Evolutionary conservation across 2,888 invertebrate genomes (phyloP), one percentile per base, ranked within the genome.

Genomic region (Pseudeuparius sepicola): DNA sequence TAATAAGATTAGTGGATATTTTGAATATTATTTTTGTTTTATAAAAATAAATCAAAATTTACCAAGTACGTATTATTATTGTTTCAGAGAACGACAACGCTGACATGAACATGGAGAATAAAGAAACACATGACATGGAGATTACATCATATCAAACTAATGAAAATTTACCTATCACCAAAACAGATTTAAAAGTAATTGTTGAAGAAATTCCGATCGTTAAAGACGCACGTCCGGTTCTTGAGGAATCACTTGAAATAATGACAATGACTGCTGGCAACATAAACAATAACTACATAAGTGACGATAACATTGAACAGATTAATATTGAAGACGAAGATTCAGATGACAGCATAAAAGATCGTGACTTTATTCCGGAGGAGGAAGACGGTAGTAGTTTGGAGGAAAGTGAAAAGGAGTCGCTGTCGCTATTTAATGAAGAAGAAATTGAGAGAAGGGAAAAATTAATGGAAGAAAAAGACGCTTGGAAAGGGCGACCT

Each of bases 341-440:
- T 40, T 30, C 31, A 34, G 14, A 40, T 30, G 18, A 40, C 30
- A 31, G 34, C 29, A 11, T 40, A 14, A 40, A 18, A 40, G 40
- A 31, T 20, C 37, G 27, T 15, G 31, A 37, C 28, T 37, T 37
- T 37, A 34, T 37, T 37, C 37, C 31, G 24, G 37, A 25, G 12
- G 40, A 29, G 40, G 37, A 40, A 34, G 23, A 31, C 29, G 14
- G 31, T 30, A 30, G 27, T 31, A 40, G 20, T 37, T 37, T 17
- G 24, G 15, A 37, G 26, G 34, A 30, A 34, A 28, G 9, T 27
- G n/a, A n/a, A n/a, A n/a, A n/a, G n/a, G 12, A 27, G 12, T 4
- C 13, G 13, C 4, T 4, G 3, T 4, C 14, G 27, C 27, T 27
- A 27, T 27, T 27, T 27, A 27, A n/a, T 10, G 27, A 27, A 27